A percentile compares a stretch with the other conserved stretches of the same genome.
Evolutionary conservation across 2,113 vertebrate genomes (phyloP).

Genomic region (Variabilichromis moorii): DNA sequence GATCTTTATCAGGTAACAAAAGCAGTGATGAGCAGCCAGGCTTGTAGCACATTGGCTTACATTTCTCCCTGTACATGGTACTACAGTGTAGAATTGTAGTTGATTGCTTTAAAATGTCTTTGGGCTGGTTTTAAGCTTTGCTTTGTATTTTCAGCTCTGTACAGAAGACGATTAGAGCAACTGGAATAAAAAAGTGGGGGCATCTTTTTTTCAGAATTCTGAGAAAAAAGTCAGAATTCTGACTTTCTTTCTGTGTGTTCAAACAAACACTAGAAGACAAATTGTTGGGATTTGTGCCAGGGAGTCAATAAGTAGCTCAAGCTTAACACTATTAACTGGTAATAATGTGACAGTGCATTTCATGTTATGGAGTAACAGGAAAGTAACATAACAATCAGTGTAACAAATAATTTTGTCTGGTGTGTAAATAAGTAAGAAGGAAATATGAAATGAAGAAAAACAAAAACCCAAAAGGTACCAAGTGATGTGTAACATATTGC

Average conservation of each 20-base stretch:
- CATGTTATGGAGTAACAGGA: not conserved
- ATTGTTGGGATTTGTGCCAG: not conserved
- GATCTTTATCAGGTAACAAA: not conserved
- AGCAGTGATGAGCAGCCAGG: not conserved
- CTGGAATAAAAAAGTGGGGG: not conserved
- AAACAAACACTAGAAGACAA: not conserved
- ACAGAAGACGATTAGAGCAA: not conserved
- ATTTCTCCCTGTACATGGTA: not conserved
- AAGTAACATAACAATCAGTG: not conserved
- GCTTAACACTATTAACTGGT: not conserved
- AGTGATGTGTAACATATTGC: not conserved
- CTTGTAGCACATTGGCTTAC: not conserved
- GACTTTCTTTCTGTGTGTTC: not conserved
- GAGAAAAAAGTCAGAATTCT: not conserved
- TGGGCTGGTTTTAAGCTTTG: not conserved
- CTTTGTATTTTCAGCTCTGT: not conserved
- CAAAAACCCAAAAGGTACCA: accelerated
- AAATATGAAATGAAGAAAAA: not conserved
- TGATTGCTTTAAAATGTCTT: not conserved
- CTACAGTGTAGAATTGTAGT: not conserved
- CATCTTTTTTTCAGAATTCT: not conserved
- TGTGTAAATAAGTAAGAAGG: not conserved
- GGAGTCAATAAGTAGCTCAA: not conserved
- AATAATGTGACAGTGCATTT: not conserved
- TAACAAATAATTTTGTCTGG: not conserved